Base-by-base conservation (phyloP, 2,888 invertebrate genomes). In the Ophion slaviceki region DNA sequence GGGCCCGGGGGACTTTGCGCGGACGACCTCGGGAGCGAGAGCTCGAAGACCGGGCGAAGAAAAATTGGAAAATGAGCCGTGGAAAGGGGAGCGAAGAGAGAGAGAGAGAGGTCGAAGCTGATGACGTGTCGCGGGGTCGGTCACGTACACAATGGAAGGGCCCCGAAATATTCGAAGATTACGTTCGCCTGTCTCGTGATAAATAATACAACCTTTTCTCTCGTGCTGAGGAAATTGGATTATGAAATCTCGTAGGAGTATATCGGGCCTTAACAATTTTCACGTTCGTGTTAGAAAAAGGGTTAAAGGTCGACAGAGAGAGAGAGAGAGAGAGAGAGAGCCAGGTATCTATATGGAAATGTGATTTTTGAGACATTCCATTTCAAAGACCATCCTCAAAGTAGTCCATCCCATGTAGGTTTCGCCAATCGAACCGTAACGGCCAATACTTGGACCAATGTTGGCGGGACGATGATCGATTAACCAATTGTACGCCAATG, bases 21-120 rank as follows among this genome's bases (percentile, higher is more conserved):
- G 53, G 53, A 53, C 53, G 53, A 53, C 53, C 53, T 53, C 53
- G 64, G 59, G 67, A 53, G 79, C 79, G 57, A 45, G 67, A 53
- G 79, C 80, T 77, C 80, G 79, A 57, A 67, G 71, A 81, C 45
- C 82, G 75, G 45, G 61, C 47, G 61, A 59, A 66, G 64, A 64
- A 76, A 82, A 76, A 80, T 59, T 66, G 47, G 40, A 68, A 84
- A 75, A 84, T 66, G 74, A 75, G 75, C 79, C 24, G 68, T 72
- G 67, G 70, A 68, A 61, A 36, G 61, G 64, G 80, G 45, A 62
- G 10, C n/a, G 59, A 61, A 20, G 14, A 75, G 24, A 61, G 24
- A n/a, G 17, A 57, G n/a, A 57, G 57, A 61, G 67, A 67, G 67
- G 53, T 61, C 47, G 32, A 53, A 5, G 62, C 24, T 62, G 53